phyloP scores from a whole-genome alignment of 2,797 vertebrate species.

The Gobionotothen gibberifrons region DNA sequence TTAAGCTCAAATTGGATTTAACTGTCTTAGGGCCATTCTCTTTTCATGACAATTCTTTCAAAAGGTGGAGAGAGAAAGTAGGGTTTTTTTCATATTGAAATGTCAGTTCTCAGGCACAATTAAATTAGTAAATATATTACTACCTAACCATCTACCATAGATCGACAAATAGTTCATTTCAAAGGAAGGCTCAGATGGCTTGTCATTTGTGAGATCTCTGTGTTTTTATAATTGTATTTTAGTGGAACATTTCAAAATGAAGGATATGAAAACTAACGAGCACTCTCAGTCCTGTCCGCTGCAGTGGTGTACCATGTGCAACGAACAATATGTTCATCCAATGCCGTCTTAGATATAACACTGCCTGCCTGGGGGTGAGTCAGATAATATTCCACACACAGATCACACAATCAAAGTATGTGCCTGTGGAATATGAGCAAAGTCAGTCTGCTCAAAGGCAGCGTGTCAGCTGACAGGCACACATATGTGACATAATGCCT shows the following conservation, averaged over 20 bases:
- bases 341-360: slow-evolving; percentile 34
- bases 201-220: neutral
- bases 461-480: slow-evolving; percentile 37
- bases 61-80: too few species aligned
- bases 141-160: too few species aligned
- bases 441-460: slow-evolving; percentile 51
- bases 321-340: slow-evolving; percentile 25
- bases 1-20: too few species aligned
- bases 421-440: slow-evolving; percentile 41
- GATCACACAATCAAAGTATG: slow-evolving; percentile 62
- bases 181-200: neutral
- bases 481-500: slow-evolving; percentile 4
- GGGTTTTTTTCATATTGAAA: too few species aligned
- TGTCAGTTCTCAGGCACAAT: too few species aligned
- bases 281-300: slow-evolving; percentile 8
- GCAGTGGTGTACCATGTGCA: neutral
- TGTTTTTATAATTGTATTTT: neutral
- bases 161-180: too few species aligned
- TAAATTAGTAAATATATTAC: too few species aligned
- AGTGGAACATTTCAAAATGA: neutral
- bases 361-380: slow-evolving; percentile 37
- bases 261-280: neutral
- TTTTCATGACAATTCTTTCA: too few species aligned
- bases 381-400: slow-evolving; percentile 35
- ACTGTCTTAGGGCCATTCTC: too few species aligned